phyloP scores from a whole-genome alignment of 1,140 invertebrate species.

The Camponotus floridanus region DNA sequence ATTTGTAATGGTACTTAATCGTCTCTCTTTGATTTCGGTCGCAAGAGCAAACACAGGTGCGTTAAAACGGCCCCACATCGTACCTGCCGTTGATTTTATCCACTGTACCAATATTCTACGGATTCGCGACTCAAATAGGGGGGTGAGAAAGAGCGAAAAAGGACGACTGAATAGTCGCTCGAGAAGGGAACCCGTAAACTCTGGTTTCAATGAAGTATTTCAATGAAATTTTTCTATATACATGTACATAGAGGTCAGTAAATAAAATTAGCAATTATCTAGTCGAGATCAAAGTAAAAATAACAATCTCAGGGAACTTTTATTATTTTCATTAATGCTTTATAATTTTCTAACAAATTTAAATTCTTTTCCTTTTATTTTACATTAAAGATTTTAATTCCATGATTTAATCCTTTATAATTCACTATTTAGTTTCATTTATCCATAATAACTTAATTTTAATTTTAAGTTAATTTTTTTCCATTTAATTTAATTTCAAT shows the following conservation, averaged over 20 bases:
- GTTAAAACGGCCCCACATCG: slow-evolving; percentile 5
- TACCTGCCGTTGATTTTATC: slow-evolving; percentile 32
- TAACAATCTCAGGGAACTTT: neutral
- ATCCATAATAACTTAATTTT: neutral
- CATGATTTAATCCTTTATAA: neutral
- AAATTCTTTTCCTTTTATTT: neutral
- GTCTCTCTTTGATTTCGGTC: slow-evolving; percentile 81
- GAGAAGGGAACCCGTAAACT: slow-evolving; percentile 11
- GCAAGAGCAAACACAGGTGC: slow-evolving; percentile 85
- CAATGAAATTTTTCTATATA: neutral
- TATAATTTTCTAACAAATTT: neutral
- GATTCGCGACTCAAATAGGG: slow-evolving; percentile 40
- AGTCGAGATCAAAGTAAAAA: neutral
- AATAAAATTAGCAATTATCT: neutral
- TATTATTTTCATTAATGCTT: neutral
- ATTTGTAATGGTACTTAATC: slow-evolving; percentile 56
- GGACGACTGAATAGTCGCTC: slow-evolving; percentile 10
- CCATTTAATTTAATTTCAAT: neutral
- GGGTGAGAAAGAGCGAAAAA: slow-evolving; percentile 29
- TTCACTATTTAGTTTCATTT: neutral
- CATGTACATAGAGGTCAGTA: neutral
- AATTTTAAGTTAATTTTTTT: neutral
- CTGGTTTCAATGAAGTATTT: neutral
- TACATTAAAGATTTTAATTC: neutral
- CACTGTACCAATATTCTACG: slow-evolving; percentile 33